Percentiles rank a stretch among this genome's conserved stretches.
These are phyloP conservation scores for Tenrec ecaudatus DNA, from an alignment of 2,113 vertebrate species.

Conservation along the genomic window DNA sequence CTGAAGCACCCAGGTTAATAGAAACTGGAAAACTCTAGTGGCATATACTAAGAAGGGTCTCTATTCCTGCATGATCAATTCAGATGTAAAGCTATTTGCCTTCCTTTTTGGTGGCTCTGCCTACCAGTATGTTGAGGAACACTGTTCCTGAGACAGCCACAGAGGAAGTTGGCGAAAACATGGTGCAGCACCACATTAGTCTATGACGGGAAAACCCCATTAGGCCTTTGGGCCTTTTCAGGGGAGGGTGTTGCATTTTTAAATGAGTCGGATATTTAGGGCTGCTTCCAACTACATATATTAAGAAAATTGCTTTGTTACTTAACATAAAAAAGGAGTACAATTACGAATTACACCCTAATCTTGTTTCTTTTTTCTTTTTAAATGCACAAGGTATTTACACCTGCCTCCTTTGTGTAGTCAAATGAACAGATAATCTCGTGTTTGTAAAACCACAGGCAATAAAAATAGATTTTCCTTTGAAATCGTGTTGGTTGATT, in stretches of 20 bases:
- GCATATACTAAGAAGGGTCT: not conserved
- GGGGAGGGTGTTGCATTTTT: not conserved
- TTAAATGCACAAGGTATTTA: conserved; percentile 63
- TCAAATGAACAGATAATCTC: conserved; percentile 58
- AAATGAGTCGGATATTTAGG: conserved; percentile 54
- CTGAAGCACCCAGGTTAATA: conserved; percentile 27
- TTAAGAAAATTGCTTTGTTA: conserved; percentile 48
- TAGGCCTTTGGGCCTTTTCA: not conserved
- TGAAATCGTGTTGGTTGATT: conserved; percentile 67
- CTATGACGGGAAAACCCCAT: conserved; percentile 31
- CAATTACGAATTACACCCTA: conserved; percentile 24
- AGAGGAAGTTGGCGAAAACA: conserved; percentile 1
- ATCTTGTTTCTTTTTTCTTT: conserved; percentile 42
- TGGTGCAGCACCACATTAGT: not conserved
- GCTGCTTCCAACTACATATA: not conserved
- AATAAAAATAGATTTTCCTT: conserved; percentile 72
- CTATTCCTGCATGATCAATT: not conserved
- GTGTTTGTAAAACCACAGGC: conserved; percentile 13
- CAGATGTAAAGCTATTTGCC: conserved; percentile 2
- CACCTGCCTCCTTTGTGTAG: not conserved
- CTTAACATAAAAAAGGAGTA: conserved; percentile 25
- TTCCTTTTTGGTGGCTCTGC: not conserved
- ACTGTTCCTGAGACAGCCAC: not conserved
- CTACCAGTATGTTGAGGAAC: not conserved
- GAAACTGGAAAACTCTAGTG: not conserved